Base-by-base conservation (phyloP, 2,888 invertebrate species). In the Eupithecia centaureata region DNA sequence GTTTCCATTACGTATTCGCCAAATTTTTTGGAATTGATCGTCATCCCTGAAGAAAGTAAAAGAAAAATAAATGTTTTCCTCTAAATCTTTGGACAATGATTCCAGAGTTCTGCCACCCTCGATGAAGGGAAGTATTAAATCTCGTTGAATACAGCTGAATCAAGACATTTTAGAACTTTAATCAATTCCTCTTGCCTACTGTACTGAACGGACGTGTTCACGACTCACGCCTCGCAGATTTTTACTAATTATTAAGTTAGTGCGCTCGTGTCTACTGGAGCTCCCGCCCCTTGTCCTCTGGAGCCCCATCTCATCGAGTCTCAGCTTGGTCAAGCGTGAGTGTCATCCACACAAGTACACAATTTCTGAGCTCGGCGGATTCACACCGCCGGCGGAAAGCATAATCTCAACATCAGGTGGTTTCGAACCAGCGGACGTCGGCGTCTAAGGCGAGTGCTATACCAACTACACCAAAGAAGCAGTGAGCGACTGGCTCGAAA, bases 391-490 rank as follows among this genome's bases (percentile, higher is more conserved):
- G 8, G 12, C 4, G 35, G 12, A 35, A 35, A 4, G 12, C 35
- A 35, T 10, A 35, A 7, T 42, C n/a, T n/a, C n/a, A 42, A 42
- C 15, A 2, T 15, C n/a, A n/a, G n/a, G 42, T n/a, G 42, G 42
- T 4, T n/a, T 15, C n/a, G 42, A 42, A 42, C 42, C 42, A n/a
- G 42, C n/a, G 42, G 42, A 42, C 1, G 42, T 42, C n/a, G 42
- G 42, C 42, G 42, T 42, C 42, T 5, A n/a, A 42, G n/a, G 42
- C 42, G 42, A 42, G 42, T n/a, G 1, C n/a, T n/a, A 42, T 1
- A 42, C 42, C 42, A 42, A 42, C 42, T 42, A 42, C 42, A 42
- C 42, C n/a, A 42, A n/a, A 5, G 42, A 42, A 42, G n/a, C 42
- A 42, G 42, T 42, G 42, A 42, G 42, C n/a, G 15, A 42, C 15